phyloP scores from a whole-genome alignment of 2,888 invertebrate genomes.

The Mantis religiosa region DNA sequence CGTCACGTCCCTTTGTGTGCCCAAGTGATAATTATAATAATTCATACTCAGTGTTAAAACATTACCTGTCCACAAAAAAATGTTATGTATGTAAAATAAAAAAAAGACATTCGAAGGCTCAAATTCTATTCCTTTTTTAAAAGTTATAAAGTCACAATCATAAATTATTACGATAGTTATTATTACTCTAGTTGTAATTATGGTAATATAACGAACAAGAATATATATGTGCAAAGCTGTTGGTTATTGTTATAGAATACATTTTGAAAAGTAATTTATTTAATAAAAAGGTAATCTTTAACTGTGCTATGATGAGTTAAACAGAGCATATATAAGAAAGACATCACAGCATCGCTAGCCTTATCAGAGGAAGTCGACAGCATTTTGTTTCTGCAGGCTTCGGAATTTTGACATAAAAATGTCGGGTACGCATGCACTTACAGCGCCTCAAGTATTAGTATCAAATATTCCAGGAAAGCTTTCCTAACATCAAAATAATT shows the following conservation, averaged over 20 bases:
- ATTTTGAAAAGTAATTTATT: not conserved
- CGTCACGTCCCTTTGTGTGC: not conserved
- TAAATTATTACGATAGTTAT: not conserved
- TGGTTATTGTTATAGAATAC: not conserved
- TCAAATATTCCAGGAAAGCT: too few relatives aligned
- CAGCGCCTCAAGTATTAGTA: too few relatives aligned
- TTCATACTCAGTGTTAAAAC: not conserved
- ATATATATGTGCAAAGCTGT: not conserved
- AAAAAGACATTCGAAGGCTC: not conserved
- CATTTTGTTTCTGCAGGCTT: too few relatives aligned
- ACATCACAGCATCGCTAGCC: too few relatives aligned
- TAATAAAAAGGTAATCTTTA: not conserved
- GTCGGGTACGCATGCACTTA: too few relatives aligned
- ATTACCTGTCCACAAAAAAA: not conserved
- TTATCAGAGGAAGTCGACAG: too few relatives aligned
- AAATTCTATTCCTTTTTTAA: not conserved
- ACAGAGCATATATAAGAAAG: not conserved
- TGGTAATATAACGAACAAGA: not conserved
- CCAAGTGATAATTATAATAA: not conserved
- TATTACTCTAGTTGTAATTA: not conserved
- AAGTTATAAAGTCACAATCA: not conserved
- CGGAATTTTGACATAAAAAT: too few relatives aligned
- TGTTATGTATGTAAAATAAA: not conserved
- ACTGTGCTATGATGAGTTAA: not conserved
- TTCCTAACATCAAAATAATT: too few relatives aligned